Base-by-base conservation (phyloP, 2,113 vertebrate species). In the Acanthochromis polyacanthus region DNA sequence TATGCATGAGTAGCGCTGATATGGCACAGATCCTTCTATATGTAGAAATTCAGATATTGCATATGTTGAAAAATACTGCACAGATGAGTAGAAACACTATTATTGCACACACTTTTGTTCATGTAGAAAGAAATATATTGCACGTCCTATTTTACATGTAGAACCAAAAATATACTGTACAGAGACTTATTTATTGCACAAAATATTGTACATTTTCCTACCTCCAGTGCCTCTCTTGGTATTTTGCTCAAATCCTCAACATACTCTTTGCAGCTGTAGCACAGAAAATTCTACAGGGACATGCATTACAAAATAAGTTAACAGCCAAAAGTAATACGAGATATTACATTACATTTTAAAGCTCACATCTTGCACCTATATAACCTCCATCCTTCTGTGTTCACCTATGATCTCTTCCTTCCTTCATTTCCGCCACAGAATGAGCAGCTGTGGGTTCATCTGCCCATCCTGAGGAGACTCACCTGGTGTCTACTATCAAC, bases 221-320 rank as follows among this genome's bases (percentile, higher is more conserved):
- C 97, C 90, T 92, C 80, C 58, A 99, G 91, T 73, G 83, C 85
- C 68, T 79, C 89, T 80, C 75, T 88, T 17, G 97, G 96, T 66
- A 99, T 92, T 95, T 96, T 97, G 23, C 96, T 96, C 90, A 98
- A 91, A 85, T 99, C 97, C 61, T 98, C 97, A 57, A 98, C 96
- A 22, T 99, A 99, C 81, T 98, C 97, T 89, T 97, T 97, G 87
- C 97, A 98, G 69, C 93, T 90, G 82, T 98, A 99, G 91, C 97
- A 99, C 80, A 99, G 91, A 90, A 99, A 99, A 88, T 96, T 96
- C 98, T 98, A 93, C 72, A 93, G 92, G 51, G 71, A 85, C 17
- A 84, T 1, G 23, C 1, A 73, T 20, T 0, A 28, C 10, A 73
- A 17, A 12, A 11, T 1, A 20, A 3, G 17, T 73, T 22, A 70